These are phyloP conservation scores for Micronycteris hirsuta DNA, from an alignment of 2,113 vertebrate genomes.

Conservation along the genomic window DNA sequence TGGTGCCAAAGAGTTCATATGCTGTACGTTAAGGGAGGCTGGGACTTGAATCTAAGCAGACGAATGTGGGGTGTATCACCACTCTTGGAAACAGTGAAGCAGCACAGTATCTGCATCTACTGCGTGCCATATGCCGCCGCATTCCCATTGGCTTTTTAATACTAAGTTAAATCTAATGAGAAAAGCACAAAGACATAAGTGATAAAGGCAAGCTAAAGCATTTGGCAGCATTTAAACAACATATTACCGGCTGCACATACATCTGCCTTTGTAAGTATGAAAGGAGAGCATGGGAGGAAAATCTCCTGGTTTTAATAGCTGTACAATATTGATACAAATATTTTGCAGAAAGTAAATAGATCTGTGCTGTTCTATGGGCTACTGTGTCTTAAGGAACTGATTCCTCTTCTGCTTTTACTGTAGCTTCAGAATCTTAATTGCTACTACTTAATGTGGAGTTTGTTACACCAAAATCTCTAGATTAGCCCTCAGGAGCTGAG, in stretches of 20 bases:
- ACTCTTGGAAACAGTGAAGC: not conserved
- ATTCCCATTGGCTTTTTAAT: not conserved
- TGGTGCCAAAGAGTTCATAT: not conserved
- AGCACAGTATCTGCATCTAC: not conserved
- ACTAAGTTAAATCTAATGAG: slow-evolving; percentile 4
- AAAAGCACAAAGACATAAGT: not conserved
- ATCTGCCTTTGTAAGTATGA: not conserved
- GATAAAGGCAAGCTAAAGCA: not conserved
- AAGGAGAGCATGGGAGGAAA: not conserved
- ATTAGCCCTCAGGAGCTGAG: not conserved
- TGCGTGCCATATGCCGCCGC: not conserved
- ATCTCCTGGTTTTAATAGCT: not conserved
- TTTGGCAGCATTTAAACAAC: not conserved
- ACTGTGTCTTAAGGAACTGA: not conserved
- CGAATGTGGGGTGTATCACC: not conserved
- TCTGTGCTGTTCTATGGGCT: not conserved
- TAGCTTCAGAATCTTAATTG: not conserved
- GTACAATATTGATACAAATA: not conserved
- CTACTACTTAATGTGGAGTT: not conserved
- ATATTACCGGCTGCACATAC: not conserved
- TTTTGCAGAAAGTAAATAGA: not conserved
- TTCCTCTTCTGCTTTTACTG: not conserved
- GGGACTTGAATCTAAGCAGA: slow-evolving; percentile 34
- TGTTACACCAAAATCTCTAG: not conserved
- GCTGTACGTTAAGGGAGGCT: not conserved